Percentiles rank a stretch among this genome's conserved stretches.
phyloP scores from a whole-genome alignment of 2,888 invertebrate species.

The Cephus nigrinus region DNA sequence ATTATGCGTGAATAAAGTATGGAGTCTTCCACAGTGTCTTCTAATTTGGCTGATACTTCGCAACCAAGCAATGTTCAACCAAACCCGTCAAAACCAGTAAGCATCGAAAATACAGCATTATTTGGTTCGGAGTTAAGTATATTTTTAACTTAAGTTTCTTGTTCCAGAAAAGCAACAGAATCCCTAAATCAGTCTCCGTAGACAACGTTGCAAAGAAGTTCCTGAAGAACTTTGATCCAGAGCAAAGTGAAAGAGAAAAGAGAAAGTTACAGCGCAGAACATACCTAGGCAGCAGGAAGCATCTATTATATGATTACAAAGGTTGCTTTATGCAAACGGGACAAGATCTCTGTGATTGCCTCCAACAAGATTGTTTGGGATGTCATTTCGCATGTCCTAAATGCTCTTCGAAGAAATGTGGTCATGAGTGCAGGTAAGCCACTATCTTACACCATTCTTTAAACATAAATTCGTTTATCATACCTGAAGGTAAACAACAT shows the following conservation, averaged over 20 bases:
- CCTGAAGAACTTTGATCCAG: conserved; percentile 76
- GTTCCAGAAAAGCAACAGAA: background rate
- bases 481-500: background rate
- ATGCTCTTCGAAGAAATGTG: conserved; percentile 82
- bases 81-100: background rate
- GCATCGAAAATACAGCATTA: background rate
- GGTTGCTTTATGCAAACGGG: conserved; percentile 75
- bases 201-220: conserved; percentile 57
- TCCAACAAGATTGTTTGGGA: conserved; percentile 81
- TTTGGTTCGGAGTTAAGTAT: background rate
- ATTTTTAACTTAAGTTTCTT: background rate
- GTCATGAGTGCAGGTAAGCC: conserved; percentile 79
- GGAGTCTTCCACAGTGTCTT: background rate
- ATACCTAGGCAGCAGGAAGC: conserved; percentile 69
- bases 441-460: background rate
- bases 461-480: background rate
- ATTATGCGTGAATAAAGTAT: background rate
- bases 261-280: conserved; percentile 80
- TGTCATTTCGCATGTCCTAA: conserved; percentile 85
- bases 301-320: conserved; percentile 77
- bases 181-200: conserved; percentile 1
- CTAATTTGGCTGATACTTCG: background rate
- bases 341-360: conserved; percentile 86
- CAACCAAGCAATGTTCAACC: background rate
- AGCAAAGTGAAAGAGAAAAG: conserved; percentile 81